Percentiles rank a stretch among this genome's conserved stretches.
Conservation (phyloP, 1,140 invertebrate species). For the Idris sp. region DNA sequence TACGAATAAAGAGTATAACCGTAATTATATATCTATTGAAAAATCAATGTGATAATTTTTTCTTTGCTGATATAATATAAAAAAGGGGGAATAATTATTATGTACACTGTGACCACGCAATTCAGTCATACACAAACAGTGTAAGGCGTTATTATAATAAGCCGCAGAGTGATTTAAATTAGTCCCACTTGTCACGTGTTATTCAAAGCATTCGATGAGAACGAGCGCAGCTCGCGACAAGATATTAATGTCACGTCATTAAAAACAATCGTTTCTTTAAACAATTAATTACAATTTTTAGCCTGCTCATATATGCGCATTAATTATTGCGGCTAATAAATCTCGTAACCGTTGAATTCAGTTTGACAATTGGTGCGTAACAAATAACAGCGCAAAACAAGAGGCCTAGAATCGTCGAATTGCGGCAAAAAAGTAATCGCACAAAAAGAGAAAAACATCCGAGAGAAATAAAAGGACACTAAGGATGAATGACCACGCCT, state of each 20-base stretch:
- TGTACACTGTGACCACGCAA: too few species aligned
- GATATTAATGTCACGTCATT: constrained; percentile 36
- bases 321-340: constrained; percentile 39
- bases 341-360: constrained; percentile 32
- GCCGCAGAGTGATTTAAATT: constrained; percentile 22
- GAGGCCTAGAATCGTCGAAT: constrained; percentile 4
- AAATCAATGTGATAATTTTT: too few species aligned
- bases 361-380: constrained; percentile 46
- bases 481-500: constrained; percentile 46
- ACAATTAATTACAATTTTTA: constrained; percentile 49
- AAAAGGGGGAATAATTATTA: too few species aligned
- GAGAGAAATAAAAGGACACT: constrained; percentile 25
- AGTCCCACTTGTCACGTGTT: constrained; percentile 13
- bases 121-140: constrained; percentile 1
- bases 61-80: too few species aligned
- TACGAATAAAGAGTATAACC: too few species aligned
- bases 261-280: constrained; percentile 52
- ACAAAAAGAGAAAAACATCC: not conserved
- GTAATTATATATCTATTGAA: too few species aligned
- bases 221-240: not conserved
- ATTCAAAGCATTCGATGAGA: constrained; percentile 15
- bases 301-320: constrained; percentile 33
- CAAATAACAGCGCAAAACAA: constrained; percentile 38
- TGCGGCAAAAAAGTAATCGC: constrained; percentile 5
- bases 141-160: constrained; percentile 20